phyloP scores from a whole-genome alignment of 2,888 invertebrate species.

The Cremastobaeus sp. region DNA sequence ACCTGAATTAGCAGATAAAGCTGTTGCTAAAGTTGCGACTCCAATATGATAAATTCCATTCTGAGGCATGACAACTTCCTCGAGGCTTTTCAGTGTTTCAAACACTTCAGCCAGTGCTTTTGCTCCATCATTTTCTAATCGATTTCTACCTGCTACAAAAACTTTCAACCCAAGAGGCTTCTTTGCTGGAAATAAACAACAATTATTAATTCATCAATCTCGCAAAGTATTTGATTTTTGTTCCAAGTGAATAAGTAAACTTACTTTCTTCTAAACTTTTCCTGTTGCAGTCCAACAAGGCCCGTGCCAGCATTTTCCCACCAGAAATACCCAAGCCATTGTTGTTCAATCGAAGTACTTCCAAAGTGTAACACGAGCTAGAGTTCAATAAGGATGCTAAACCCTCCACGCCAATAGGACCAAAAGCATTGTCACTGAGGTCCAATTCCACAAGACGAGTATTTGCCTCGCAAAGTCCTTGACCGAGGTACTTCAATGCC shows the following conservation, averaged over 20 bases:
- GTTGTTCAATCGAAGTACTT: conserved; percentile 92
- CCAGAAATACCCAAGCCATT: conserved; percentile 96
- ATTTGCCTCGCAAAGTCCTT: conserved; percentile 88
- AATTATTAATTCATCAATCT: too few species aligned
- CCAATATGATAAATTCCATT: conserved; percentile 96
- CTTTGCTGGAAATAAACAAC: conserved; percentile 58
- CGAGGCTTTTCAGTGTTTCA: conserved; percentile 88
- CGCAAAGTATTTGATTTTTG: background rate
- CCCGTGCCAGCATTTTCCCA: conserved; percentile 88
- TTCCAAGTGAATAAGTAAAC: background rate
- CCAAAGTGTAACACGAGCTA: conserved; percentile 89
- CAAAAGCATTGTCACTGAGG: conserved; percentile 98
- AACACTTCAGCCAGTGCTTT: conserved; percentile 91
- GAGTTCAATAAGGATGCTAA: conserved; percentile 90
- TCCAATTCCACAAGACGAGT: conserved; percentile 91
- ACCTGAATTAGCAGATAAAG: conserved; percentile 84
- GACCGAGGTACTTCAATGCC: conserved; percentile 88
- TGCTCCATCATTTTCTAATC: conserved; percentile 96
- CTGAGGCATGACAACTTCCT: conserved; percentile 96
- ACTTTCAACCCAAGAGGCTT: conserved; percentile 86
- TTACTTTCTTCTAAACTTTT: conserved; percentile 82
- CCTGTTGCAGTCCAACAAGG: conserved; percentile 84
- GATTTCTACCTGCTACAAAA: conserved; percentile 95
- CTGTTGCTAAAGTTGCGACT: conserved; percentile 87
- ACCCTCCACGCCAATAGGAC: conserved; percentile 95